Percentiles rank a stretch among this genome's conserved stretches.
phyloP scores from a whole-genome alignment of 2,888 invertebrate genomes.

The Dichetophora obliterata region DNA sequence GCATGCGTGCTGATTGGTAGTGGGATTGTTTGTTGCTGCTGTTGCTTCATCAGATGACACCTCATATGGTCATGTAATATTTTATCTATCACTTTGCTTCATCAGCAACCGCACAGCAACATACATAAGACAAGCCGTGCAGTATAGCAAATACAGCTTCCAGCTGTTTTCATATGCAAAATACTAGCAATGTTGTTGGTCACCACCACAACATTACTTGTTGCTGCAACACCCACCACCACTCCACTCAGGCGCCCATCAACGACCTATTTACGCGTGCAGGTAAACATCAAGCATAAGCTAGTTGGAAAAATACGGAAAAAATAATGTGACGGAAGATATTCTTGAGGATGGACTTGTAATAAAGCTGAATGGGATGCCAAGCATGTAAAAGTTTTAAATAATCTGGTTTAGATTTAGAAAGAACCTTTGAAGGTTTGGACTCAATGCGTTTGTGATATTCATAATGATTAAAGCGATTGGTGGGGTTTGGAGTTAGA shows the following conservation, averaged over 20 bases:
- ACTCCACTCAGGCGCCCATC: not conserved
- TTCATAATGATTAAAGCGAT: not conserved
- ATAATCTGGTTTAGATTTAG: not conserved
- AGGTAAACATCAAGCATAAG: not conserved
- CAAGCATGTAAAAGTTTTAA: not conserved
- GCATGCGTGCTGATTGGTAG: conserved; percentile 3
- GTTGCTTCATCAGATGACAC: conserved; percentile 54
- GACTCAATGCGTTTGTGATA: not conserved
- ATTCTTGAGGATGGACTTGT: not conserved
- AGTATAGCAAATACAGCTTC: conserved; percentile 9
- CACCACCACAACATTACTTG: not conserved
- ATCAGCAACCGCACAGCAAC: conserved; percentile 15
- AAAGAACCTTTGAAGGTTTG: not conserved
- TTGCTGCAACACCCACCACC: not conserved
- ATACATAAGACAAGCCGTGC: not conserved
- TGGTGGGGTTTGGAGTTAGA: not conserved
- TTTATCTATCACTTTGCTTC: conserved; percentile 48
- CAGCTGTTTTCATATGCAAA: conserved; percentile 33
- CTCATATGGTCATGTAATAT: conserved; percentile 55
- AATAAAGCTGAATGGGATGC: not conserved
- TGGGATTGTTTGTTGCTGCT: conserved; percentile 24
- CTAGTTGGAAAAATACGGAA: not conserved
- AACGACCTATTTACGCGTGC: not conserved
- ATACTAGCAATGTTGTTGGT: not conserved
- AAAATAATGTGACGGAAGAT: not conserved